These are phyloP conservation scores for Ischnus inquisitorius DNA, from an alignment of 2,888 invertebrate species.

Conservation along the genomic window DNA sequence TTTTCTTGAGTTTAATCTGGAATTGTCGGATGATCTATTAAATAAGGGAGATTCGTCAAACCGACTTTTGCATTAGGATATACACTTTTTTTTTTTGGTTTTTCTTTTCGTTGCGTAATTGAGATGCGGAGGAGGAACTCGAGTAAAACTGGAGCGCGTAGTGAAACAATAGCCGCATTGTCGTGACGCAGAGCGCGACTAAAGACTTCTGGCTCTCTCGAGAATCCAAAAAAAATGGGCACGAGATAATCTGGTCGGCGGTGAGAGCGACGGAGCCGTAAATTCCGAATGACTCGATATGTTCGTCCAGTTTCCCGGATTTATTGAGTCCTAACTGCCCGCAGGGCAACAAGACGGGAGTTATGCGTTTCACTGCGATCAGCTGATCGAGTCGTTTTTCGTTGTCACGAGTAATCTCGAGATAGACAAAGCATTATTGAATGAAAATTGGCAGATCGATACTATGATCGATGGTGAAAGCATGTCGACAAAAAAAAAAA, in stretches of 20 bases:
- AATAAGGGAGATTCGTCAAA: neutral
- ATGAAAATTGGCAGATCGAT: too few species aligned
- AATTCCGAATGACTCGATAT: neutral
- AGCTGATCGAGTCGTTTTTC: too few species aligned
- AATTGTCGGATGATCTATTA: neutral
- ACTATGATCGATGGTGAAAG: too few species aligned
- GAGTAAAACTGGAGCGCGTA: slow-evolving; percentile 51
- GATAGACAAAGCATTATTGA: too few species aligned
- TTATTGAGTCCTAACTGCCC: too few species aligned
- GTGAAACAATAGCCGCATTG: slow-evolving; percentile 66
- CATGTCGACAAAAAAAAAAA: too few species aligned
- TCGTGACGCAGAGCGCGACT: neutral
- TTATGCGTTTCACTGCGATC: too few species aligned
- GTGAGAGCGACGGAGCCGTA: neutral
- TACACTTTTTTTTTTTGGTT: slow-evolving; percentile 2
- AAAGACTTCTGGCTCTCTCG: neutral
- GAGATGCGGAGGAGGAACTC: slow-evolving; percentile 9
- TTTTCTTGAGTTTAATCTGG: neutral
- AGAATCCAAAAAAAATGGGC: neutral
- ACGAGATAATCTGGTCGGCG: neutral
- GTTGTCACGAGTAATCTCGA: too few species aligned
- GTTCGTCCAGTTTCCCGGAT: too few species aligned
- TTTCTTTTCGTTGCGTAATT: slow-evolving; percentile 8
- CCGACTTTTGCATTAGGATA: slow-evolving; percentile 6
- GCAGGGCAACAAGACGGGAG: too few species aligned